These are phyloP conservation scores for Tenthredo distinguenda DNA, from an alignment of 2,888 invertebrate species.

Conservation along the genomic window DNA sequence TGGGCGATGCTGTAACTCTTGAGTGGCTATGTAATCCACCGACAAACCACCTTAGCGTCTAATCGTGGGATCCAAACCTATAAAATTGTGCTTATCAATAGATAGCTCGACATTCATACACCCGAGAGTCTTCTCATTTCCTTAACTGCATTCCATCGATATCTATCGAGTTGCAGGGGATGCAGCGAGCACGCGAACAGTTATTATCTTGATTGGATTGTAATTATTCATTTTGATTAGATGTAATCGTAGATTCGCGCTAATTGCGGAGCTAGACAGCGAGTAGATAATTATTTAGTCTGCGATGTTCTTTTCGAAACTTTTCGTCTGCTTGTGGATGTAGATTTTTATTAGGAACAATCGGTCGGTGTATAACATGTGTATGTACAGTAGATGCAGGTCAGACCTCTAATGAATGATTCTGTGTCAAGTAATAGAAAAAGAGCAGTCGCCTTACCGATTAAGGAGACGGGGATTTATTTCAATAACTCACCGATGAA, in stretches of 20 bases:
- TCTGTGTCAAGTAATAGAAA: constrained; percentile 1
- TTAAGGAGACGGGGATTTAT: not conserved
- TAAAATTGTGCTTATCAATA: not conserved
- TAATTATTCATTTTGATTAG: not conserved
- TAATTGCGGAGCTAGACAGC: not conserved
- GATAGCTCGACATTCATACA: not conserved
- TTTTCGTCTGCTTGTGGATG: not conserved
- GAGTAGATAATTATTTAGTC: not conserved
- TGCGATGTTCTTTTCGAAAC: not conserved
- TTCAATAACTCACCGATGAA: constrained; percentile 20
- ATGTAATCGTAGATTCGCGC: not conserved
- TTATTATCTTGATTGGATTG: not conserved
- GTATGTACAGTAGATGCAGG: not conserved
- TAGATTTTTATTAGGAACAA: not conserved
- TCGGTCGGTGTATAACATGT: not conserved
- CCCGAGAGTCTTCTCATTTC: not conserved
- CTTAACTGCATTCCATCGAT: not conserved
- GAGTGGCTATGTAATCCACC: constrained; percentile 44
- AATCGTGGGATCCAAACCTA: not conserved
- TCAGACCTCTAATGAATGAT: not conserved
- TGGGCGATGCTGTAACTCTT: constrained; percentile 50
- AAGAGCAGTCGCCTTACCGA: not conserved
- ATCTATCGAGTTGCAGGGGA: not conserved
- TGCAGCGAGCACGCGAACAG: not conserved
- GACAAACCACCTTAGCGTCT: not conserved